Evolutionary conservation across 2,113 vertebrate species (phyloP).

Genomic region (Pelecanus crispus): DNA sequence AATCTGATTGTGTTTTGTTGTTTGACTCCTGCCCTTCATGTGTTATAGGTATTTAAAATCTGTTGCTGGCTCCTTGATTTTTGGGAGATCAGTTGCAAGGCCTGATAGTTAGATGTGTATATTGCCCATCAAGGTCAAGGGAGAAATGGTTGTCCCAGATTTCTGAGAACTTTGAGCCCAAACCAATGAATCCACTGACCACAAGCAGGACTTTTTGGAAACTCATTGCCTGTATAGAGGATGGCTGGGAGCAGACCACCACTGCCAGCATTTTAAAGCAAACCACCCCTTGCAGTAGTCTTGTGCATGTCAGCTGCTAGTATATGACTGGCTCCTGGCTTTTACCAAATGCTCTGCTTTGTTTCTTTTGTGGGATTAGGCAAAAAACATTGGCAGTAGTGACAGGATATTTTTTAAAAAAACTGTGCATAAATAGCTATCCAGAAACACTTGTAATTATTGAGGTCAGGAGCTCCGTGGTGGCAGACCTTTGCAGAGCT

Average conservation of each 20-base stretch:
- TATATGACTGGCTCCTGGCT: background rate
- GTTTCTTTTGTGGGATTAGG: background rate
- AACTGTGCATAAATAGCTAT: background rate
- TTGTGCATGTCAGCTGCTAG: background rate
- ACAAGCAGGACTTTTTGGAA: background rate
- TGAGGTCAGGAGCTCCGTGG: background rate
- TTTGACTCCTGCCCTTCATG: background rate
- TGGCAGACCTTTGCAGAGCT: background rate
- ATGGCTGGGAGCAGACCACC: background rate
- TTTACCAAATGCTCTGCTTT: background rate
- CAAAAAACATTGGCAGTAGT: background rate
- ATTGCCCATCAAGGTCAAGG: fast-evolving
- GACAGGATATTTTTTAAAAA: background rate
- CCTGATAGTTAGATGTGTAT: background rate
- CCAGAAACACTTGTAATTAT: background rate
- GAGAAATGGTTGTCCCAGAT: background rate
- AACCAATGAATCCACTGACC: background rate
- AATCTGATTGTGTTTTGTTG: background rate
- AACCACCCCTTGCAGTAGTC: background rate
- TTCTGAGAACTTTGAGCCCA: background rate
- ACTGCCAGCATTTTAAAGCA: background rate
- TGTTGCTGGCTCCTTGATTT: background rate
- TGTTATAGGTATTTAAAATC: background rate
- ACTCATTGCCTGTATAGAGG: background rate
- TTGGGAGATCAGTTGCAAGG: background rate